Evolutionary conservation across 35 echinoderm and acorn worm species (phyloP).

Genomic region (Anneissia japonica): DNA sequence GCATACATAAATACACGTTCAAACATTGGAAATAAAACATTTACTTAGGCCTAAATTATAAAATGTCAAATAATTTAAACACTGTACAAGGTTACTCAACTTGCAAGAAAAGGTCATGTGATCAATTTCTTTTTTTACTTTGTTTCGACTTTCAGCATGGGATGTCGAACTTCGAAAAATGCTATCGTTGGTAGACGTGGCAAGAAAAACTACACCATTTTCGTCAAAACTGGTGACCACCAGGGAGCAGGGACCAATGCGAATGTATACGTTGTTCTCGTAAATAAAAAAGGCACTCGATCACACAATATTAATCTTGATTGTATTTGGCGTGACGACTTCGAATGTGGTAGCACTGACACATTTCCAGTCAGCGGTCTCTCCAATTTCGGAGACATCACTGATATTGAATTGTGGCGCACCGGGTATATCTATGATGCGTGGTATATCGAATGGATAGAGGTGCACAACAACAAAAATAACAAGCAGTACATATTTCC

Average conservation of each 20-base stretch:
- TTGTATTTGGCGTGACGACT: slow-evolving; percentile 60
- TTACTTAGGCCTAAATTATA: no score
- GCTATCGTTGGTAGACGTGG: neutral
- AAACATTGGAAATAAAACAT: no score
- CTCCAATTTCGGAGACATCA: slow-evolving; percentile 53
- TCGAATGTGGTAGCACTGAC: slow-evolving; percentile 52
- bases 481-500: slow-evolving; percentile 36
- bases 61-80: no score
- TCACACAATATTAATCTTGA: slow-evolving; percentile 69
- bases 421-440: slow-evolving; percentile 21
- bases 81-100: no score
- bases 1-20: no score
- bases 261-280: slow-evolving; percentile 58
- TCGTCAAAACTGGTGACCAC: slow-evolving; percentile 77
- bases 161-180: neutral
- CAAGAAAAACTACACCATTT: slow-evolving; percentile 60
- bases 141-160: neutral
- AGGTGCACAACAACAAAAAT: no score
- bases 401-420: slow-evolving; percentile 60
- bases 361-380: slow-evolving; percentile 52
- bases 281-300: slow-evolving; percentile 37
- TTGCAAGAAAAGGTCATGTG: no score
- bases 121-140: no score
- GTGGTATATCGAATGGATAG: slow-evolving; percentile 64
- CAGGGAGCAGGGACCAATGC: slow-evolving; percentile 82